These are phyloP conservation scores for Leptinotarsa undecemlineata DNA, from an alignment of 1,140 invertebrate species.

Conservation along the genomic window DNA sequence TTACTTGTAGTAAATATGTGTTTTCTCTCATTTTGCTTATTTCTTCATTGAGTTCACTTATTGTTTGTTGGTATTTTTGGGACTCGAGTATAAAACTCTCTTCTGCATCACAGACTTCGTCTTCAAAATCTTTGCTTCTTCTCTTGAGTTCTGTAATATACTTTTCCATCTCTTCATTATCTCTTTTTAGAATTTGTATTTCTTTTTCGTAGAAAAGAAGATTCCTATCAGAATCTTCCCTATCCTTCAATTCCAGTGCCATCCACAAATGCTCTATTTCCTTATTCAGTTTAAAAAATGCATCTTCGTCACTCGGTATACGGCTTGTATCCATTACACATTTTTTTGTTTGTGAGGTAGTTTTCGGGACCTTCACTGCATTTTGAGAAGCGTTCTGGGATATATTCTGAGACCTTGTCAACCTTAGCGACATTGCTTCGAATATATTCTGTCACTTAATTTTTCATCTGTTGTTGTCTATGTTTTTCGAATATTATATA, in stretches of 20 bases:
- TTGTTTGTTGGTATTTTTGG: too few species aligned
- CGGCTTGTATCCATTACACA: constrained; percentile 7
- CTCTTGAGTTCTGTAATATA: too few species aligned
- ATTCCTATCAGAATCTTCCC: constrained; percentile 15
- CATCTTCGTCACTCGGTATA: constrained; percentile 14
- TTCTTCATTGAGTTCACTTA: too few species aligned
- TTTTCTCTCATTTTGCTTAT: too few species aligned
- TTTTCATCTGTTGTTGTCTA: too few species aligned
- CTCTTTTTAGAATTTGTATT: too few species aligned
- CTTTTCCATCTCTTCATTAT: too few species aligned
- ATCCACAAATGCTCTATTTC: constrained; percentile 10
- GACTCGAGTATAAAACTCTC: too few species aligned
- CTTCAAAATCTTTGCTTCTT: too few species aligned
- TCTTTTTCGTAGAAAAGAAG: too few species aligned
- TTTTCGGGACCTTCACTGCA: constrained; percentile 1
- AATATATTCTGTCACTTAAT: neutral
- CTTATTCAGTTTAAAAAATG: constrained; percentile 8
- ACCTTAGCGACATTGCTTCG: constrained; percentile 9
- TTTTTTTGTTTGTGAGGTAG: constrained; percentile 16
- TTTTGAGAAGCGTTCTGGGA: constrained; percentile 9
- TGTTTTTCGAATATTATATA: neutral
- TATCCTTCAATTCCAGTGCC: constrained; percentile 14
- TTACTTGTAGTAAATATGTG: too few species aligned
- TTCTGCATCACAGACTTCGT: too few species aligned
- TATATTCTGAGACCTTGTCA: constrained; percentile 19